A percentile compares a stretch with the other conserved stretches of the same genome.
Conservation (phyloP, 2,113 vertebrate species). For the Stomatorhinus ivindoensis region DNA sequence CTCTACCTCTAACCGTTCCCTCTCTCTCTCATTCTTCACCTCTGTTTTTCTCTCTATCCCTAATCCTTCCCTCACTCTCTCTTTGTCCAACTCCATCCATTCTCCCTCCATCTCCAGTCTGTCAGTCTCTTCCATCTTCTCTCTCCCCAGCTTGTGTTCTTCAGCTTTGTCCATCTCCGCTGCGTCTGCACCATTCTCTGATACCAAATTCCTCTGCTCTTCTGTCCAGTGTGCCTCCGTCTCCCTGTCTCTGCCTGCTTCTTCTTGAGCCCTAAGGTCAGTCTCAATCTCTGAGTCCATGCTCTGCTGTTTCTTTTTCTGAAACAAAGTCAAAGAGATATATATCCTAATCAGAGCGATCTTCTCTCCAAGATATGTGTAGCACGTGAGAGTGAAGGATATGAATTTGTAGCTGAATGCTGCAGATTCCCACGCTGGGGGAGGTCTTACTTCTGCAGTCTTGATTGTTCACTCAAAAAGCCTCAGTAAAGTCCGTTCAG, state of each 20-base stretch:
- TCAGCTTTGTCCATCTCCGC: conserved; percentile 50
- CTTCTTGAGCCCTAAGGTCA: background rate
- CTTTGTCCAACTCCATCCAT: conserved; percentile 26
- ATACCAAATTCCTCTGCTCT: background rate
- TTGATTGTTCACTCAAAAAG: background rate
- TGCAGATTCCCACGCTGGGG: background rate
- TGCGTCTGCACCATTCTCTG: conserved; percentile 28
- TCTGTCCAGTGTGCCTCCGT: background rate
- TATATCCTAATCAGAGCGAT: background rate
- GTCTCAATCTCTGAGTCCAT: conserved; percentile 7
- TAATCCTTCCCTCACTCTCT: background rate
- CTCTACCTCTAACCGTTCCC: conserved; percentile 13
- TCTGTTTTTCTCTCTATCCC: conserved; percentile 17
- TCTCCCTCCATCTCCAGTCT: conserved; percentile 36
- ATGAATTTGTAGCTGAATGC: background rate
- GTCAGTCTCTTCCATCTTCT: conserved; percentile 38
- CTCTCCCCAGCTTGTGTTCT: conserved; percentile 44
- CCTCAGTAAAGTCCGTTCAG: background rate
- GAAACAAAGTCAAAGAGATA: conserved; percentile 14
- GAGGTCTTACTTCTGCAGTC: background rate
- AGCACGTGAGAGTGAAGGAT: background rate
- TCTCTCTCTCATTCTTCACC: conserved; percentile 16
- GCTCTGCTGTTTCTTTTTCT: conserved; percentile 39
- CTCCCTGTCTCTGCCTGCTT: background rate
- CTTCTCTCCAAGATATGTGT: background rate